These are phyloP conservation scores for Eupithecia subumbrata DNA, from an alignment of 2,888 invertebrate genomes.

Conservation along the genomic window DNA sequence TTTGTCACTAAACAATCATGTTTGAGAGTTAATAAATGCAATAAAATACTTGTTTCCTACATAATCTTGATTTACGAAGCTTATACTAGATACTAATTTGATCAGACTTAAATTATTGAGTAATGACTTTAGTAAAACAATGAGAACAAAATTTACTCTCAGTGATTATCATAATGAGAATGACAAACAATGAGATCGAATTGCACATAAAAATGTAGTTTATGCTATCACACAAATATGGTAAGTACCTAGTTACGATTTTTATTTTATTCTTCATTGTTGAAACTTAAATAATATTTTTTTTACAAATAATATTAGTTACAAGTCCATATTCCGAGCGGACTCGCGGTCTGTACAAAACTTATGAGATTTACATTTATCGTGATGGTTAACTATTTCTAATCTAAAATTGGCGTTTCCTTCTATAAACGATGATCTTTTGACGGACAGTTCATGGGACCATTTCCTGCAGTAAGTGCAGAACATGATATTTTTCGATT, in stretches of 20 bases:
- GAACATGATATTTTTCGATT: conserved; percentile 87
- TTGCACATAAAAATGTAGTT: neutral
- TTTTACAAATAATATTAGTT: neutral
- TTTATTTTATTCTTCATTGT: neutral
- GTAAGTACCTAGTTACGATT: neutral
- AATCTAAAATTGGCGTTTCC: conserved; percentile 90
- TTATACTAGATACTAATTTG: neutral
- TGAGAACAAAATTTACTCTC: neutral
- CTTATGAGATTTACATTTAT: conserved; percentile 90
- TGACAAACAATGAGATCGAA: neutral
- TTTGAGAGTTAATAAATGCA: conserved; percentile 9
- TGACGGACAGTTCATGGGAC: conserved; percentile 86
- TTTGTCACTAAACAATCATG: neutral
- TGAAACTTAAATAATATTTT: neutral
- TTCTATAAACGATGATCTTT: conserved; percentile 91
- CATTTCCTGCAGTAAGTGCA: conserved; percentile 90
- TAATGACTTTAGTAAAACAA: neutral
- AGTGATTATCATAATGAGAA: neutral
- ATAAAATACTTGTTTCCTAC: neutral
- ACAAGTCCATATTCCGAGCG: conserved; percentile 41
- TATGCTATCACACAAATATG: conserved; percentile 19
- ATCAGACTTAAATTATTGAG: neutral
- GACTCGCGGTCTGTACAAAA: conserved; percentile 84
- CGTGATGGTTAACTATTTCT: conserved; percentile 91
- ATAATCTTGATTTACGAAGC: neutral